Evolutionary conservation across 2,888 invertebrate species (phyloP), one percentile per base, ranked within the genome.

Genomic region (Lepidonotus clava): DNA sequence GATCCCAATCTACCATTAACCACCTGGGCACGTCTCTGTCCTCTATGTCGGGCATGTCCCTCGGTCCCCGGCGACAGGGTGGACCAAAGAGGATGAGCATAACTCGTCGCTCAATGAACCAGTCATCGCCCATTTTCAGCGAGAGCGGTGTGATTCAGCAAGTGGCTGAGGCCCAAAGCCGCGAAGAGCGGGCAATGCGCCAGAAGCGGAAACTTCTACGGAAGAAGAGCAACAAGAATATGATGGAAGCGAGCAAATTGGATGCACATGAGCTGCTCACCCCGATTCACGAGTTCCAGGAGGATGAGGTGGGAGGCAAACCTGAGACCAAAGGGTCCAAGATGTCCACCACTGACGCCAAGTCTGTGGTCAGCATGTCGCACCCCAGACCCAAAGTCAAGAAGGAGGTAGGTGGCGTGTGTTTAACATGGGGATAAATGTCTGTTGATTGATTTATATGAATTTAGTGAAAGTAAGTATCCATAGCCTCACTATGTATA

Each of bases 211-310:
- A 34, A 38, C 61, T 40, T 28, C 85, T 32, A 8, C 28, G 51
- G 24, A 80, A 80, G 80, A 80, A 80, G 32, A 80, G 34, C 46
- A 46, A 28, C n/a, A 85, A 88, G 36, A 87, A 86, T 40, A 0
- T 36, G 40, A 51, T 89, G 51, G 89, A 88, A 38, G 90, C 89
- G 56, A 91, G 91, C 77, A 88, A 89, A 1, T 87, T 89, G 36
- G 90, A 91, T 76, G 84, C 89, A 0, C 87, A 89, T 28, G 92
- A 92, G 46, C 90, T 90, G 0, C 89, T 92, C 85, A 92, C 91
- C 11, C 92, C 92, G 0, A 92, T 92, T 51, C 88, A 90, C 46
- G 92, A 92, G 87, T 85, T 85, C 36, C 41, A 66, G 28, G 67
- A 67, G 61, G 85, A 67, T 18, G 83, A 83, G 1, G 34, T 32